Evolutionary conservation across 2,113 vertebrate genomes (phyloP), one percentile per base, ranked within the genome.

Genomic region (Thunnus thynnus): DNA sequence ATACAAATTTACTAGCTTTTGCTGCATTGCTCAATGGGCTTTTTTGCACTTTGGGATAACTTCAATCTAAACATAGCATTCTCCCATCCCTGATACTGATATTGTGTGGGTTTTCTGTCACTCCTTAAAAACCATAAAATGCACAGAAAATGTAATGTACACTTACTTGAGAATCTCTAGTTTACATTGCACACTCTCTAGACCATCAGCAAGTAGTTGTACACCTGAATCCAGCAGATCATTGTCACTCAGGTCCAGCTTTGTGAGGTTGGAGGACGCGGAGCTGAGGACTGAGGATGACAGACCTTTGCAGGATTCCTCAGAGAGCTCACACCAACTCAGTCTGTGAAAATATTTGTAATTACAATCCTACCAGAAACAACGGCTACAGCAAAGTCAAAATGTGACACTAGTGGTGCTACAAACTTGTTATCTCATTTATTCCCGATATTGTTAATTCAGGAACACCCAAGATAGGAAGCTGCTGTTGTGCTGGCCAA

Each of bases 191-290:
- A 25, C 0, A 75, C 0, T 75, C 50, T 1, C 55, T 3, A 92
- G 66, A 3, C 88, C 85, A 0, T 74, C 47, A 54, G 75, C 80
- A 44, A 93, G 82, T 2, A 3, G 8, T 44, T 80, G 0, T 32
- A 91, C 74, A 54, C 88, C 91, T 32, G 78, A 22, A 50, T 93
- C 91, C 36, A 62, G 27, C 41, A 94, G 66, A 12, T 89, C 72
- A 56, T 89, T 93, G 51, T 88, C 64, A 72, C 84, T 91, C 17
- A 93, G 76, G 71, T 94, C 17, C 70, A 94, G 71, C 32, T 69
- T 13, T 41, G 18, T 90, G 41, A 94, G 85, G 70, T 85, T 80
- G 13, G 36, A 66, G 0, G 87, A 87, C 48, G 86, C 65, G 10
- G 70, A 88, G 5, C 6, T 76, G 32, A 91, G 27, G 44, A 87